phyloP scores from a whole-genome alignment of 2,888 invertebrate genomes.

The Phengaris alcon region DNA sequence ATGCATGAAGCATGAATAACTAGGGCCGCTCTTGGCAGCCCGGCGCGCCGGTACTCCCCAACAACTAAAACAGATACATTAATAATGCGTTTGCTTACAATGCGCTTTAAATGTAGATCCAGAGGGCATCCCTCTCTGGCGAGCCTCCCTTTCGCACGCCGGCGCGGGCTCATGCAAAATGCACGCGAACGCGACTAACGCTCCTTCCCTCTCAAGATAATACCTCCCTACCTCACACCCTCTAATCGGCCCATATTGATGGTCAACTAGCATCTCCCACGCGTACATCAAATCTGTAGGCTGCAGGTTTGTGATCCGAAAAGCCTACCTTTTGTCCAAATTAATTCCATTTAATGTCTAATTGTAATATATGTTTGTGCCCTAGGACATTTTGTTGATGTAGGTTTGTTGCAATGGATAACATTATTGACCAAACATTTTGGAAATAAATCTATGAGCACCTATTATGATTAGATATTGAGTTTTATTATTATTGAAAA shows the following conservation, averaged over 20 bases:
- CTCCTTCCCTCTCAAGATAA: conserved; percentile 67
- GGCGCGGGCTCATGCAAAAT: conserved; percentile 70
- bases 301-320: neutral
- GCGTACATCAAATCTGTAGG: conserved; percentile 19
- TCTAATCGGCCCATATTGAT: conserved; percentile 50
- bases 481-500: neutral
- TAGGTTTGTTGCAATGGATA: too few species aligned
- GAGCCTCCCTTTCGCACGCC: conserved; percentile 50
- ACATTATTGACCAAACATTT: too few species aligned
- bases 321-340: conserved; percentile 1
- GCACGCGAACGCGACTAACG: conserved; percentile 63
- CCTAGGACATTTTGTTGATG: neutral
- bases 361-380: neutral
- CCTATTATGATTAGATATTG: neutral
- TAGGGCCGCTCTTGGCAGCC: conserved; percentile 59
- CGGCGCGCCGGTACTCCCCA: conserved; percentile 67
- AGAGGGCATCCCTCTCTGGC: conserved; percentile 55
- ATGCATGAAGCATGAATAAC: conserved; percentile 74
- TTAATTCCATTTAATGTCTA: conserved; percentile 7
- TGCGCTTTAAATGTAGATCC: conserved; percentile 79
- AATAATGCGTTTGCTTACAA: conserved; percentile 78
- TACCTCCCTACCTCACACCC: conserved; percentile 48
- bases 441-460: too few species aligned
- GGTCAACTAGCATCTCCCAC: conserved; percentile 45
- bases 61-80: conserved; percentile 78